Evolutionary conservation across 2,113 vertebrate species (phyloP), one percentile per base, ranked within the genome.

Genomic region (Serranochromis macrocephalus): DNA sequence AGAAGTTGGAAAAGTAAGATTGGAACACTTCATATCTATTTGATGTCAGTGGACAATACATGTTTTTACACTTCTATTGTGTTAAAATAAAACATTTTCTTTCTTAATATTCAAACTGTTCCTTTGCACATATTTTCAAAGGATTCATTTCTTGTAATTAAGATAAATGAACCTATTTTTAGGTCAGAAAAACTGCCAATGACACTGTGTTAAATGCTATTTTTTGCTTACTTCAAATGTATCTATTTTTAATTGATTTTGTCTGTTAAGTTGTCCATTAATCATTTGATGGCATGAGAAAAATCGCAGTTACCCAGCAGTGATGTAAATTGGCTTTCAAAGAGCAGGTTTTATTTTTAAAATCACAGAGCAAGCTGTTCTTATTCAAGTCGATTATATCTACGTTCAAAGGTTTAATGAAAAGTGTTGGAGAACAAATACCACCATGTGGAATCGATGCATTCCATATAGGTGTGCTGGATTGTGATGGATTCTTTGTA

Each of bases 181-280:
- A 71, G 81, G 42, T 79, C 14, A 79, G 57, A 83, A 82, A 80
- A 84, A 83, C 40, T 54, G 36, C 40, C 12, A 58, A 36, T 86
- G 55, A 89, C 51, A 68, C 47, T 66, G 36, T 90, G 79, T 91
- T 90, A 88, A 82, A 87, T 92, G 80, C 89, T 94, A 83, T 87
- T 92, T 94, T 94, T 87, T 66, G 73, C 66, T 85, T 82, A 53
- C 90, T 88, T 94, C 78, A 94, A 68, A 89, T 89, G 51, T 90
- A 88, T 93, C 94, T 95, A 94, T 96, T 95, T 95, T 95, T 94
- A 94, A 95, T 93, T 94, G 91, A 93, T 94, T 82, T 58, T 81
- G 86, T 83, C 89, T 92, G 75, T 71, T 88, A 75, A 71, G 88
- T 91, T 92, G 91, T 89, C 89, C 81, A 85, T 94, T 96, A 92